phyloP scores from a whole-genome alignment of 64 coral and sea anemone species.

The Montipora sp. region DNA sequence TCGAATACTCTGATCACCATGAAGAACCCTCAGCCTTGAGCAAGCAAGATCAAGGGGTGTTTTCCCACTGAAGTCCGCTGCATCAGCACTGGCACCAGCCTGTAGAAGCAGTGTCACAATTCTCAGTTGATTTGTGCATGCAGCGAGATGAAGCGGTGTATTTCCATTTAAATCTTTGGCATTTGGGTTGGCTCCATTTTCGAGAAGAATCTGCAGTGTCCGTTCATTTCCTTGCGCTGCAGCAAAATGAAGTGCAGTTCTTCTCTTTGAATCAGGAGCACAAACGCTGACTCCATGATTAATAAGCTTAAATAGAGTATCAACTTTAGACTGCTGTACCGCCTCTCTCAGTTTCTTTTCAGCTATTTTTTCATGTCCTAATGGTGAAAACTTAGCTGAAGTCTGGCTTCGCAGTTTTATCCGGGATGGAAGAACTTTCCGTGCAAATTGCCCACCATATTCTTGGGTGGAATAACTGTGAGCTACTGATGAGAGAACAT shows the following conservation, averaged over 20 bases:
- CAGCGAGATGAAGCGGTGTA: constrained; percentile 97
- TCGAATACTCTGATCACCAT: constrained; percentile 50
- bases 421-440: constrained; percentile 77
- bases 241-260: constrained; percentile 96
- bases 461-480: background rate
- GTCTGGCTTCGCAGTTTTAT: constrained; percentile 53
- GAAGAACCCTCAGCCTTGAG: constrained; percentile 81
- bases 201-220: constrained; percentile 71
- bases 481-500: background rate
- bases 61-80: constrained; percentile 79
- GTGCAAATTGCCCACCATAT: constrained; percentile 21
- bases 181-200: constrained; percentile 91
- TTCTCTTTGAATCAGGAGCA: constrained; percentile 87
- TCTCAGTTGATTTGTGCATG: constrained; percentile 89
- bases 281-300: constrained; percentile 76
- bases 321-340: constrained; percentile 62
- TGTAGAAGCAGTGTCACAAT: constrained; percentile 84
- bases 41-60: constrained; percentile 93
- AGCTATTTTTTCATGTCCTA: constrained; percentile 56
- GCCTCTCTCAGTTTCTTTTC: constrained; percentile 91
- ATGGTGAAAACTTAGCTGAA: constrained; percentile 51
- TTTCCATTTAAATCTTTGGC: constrained; percentile 96
- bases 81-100: constrained; percentile 73
- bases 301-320: constrained; percentile 72
- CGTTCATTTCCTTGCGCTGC: constrained; percentile 86